Conservation (phyloP, 2,113 vertebrate species). For the Potamarius usumacintae region DNA sequence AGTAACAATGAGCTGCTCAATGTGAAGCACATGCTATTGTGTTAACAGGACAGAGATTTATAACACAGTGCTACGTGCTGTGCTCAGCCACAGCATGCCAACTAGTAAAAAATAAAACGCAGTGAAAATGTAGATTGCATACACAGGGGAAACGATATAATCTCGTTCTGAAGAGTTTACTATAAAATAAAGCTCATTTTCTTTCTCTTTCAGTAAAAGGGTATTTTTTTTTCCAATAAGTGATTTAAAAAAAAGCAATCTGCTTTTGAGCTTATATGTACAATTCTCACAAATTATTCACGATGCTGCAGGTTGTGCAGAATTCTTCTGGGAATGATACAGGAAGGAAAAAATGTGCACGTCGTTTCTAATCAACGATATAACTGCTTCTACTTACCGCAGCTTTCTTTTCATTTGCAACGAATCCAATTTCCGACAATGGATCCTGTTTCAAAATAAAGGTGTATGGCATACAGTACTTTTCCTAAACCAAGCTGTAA, state of each 20-base stretch:
- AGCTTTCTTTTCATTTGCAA: not conserved
- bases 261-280: slow-evolving; percentile 23
- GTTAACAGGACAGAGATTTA: slow-evolving; percentile 9
- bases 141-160: not conserved
- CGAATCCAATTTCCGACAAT: slow-evolving; percentile 12
- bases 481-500: slow-evolving; percentile 46
- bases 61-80: slow-evolving; percentile 11
- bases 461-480: slow-evolving; percentile 53
- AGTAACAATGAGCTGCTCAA: not conserved
- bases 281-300: not conserved
- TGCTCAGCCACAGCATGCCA: not conserved
- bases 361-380: not conserved
- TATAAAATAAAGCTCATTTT: not conserved
- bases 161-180: not conserved
- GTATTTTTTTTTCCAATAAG: not conserved
- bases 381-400: not conserved
- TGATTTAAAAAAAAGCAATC: not conserved
- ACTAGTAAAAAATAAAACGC: not conserved
- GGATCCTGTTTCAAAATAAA: slow-evolving; percentile 39
- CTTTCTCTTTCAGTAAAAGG: not conserved
- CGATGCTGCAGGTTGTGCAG: not conserved
- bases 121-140: not conserved
- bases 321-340: slow-evolving; percentile 15
- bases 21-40: not conserved
- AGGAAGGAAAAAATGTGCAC: not conserved